Evolutionary conservation across 2,888 invertebrate genomes (phyloP), one percentile per base, ranked within the genome.

Genomic region (Euplagia quadripunctaria): DNA sequence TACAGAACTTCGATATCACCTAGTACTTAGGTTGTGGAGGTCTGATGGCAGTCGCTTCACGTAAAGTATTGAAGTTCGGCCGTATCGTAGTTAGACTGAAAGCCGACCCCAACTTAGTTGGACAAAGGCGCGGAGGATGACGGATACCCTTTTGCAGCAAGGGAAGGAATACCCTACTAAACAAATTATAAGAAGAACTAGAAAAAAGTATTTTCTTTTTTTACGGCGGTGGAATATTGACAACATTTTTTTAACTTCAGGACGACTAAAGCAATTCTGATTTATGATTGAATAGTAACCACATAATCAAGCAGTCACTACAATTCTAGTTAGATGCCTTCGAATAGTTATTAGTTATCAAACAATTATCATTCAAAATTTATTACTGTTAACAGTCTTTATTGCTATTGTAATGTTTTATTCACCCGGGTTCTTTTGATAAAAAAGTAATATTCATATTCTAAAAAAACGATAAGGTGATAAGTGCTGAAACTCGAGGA

Each of bases 401-500:
- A 61, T 61, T 61, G 58, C 6, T 61, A 61, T 58, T 58, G 11
- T 58, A 58, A 58, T 31, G 14, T 61, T 31, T 61, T 61, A 61
- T 61, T 61, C 61, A 61, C 14, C 7, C 31, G 61, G 11, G 12
- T 61, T 61, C 31, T 31, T 61, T 61, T 20, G 61, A 61, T 61
- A 61, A 61, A 61, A 14, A 61, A 31, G 7, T 61, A 61, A 61
- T 61, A 12, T 55, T 77, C 81, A 80, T 76, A 74, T 58, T 74
- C 31, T 41, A 64, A 42, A 70, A 67, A 72, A 66, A 73, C 58
- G 78, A 78, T 85, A 85, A 6, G 51, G n/a, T 20, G 77, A 78
- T 85, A 77, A 82, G 70, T 75, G 64, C 58, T 68, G 52, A 73
- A 78, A 77, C 65, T n/a, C 72, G 73, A 79, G 76, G 76, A 76